Evolutionary conservation across 2,888 invertebrate genomes (phyloP).

Genomic region (Pseudoips prasinana): DNA sequence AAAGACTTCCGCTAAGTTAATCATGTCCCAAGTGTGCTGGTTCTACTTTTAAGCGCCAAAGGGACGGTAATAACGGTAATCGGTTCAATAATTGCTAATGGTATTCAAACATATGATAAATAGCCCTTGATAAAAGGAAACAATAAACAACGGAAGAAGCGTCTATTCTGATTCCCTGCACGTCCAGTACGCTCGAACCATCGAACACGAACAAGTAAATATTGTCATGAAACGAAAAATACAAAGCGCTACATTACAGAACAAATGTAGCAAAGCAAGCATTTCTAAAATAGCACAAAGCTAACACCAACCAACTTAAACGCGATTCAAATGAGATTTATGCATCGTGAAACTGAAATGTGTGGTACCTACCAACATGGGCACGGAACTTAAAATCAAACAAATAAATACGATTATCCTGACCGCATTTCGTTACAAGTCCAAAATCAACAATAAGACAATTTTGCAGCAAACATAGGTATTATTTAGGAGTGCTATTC

Average conservation of each 20-base stretch:
- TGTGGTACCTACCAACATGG: no score
- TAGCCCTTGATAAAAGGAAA: constrained; percentile 27
- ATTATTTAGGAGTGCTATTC: no score
- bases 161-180: constrained; percentile 39
- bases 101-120: constrained; percentile 31
- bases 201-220: constrained; percentile 27
- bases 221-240: constrained; percentile 32
- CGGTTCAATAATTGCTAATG: constrained; percentile 17
- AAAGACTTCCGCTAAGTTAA: constrained; percentile 11
- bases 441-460: no score
- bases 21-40: constrained; percentile 5
- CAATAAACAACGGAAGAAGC: constrained; percentile 36
- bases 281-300: constrained; percentile 35
- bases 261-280: constrained; percentile 28
- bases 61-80: no score
- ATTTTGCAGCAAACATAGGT: no score
- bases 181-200: constrained; percentile 28
- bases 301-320: constrained; percentile 19
- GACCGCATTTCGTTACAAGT: no score
- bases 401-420: no score
- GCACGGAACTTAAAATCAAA: no score
- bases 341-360: no score
- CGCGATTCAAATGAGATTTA: no score
- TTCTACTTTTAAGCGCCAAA: no score
- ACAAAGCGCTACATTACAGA: constrained; percentile 19